Evolutionary conservation across 2,888 invertebrate genomes (phyloP).

Genomic region (Cosmia trapezina): DNA sequence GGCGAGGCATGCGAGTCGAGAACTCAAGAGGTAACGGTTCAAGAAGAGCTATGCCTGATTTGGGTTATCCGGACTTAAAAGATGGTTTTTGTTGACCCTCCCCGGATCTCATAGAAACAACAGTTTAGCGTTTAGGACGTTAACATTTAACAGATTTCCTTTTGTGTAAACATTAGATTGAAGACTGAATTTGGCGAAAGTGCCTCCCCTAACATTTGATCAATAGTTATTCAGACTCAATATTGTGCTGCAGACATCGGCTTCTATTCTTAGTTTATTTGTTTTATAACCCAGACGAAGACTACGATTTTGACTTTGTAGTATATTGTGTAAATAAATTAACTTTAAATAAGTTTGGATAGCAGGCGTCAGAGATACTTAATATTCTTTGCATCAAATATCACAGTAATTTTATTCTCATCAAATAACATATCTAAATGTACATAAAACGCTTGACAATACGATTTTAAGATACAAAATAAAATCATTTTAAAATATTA

Average conservation of each 20-base stretch:
- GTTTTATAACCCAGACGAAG: constrained; percentile 63
- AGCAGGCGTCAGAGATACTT: constrained; percentile 57
- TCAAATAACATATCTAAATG: constrained; percentile 89
- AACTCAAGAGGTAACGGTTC: constrained; percentile 85
- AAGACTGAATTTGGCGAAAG: constrained; percentile 89
- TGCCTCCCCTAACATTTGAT: constrained; percentile 80
- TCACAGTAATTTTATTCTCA: constrained; percentile 77
- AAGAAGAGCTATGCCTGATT: constrained; percentile 85
- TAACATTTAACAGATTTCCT: constrained; percentile 68
- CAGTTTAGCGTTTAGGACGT: constrained; percentile 78
- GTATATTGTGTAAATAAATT: constrained; percentile 71
- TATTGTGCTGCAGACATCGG: constrained; percentile 58
- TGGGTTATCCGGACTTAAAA: constrained; percentile 91
- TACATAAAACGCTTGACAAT: constrained; percentile 90
- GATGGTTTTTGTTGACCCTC: constrained; percentile 94
- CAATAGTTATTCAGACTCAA: constrained; percentile 66
- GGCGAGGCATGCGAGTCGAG: constrained; percentile 82
- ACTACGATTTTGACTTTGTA: constrained; percentile 66
- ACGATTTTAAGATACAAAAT: constrained; percentile 83
- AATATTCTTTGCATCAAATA: constrained; percentile 68
- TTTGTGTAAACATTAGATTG: constrained; percentile 80
- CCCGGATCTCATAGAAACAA: constrained; percentile 87
- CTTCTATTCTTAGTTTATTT: constrained; percentile 61
- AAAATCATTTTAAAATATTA: constrained; percentile 73
- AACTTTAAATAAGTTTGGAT: constrained; percentile 55